A percentile compares a stretch with the other conserved stretches of the same genome.
These are phyloP conservation scores for Amphimallon solstitiale DNA, from an alignment of 2,888 invertebrate genomes.

Conservation along the genomic window DNA sequence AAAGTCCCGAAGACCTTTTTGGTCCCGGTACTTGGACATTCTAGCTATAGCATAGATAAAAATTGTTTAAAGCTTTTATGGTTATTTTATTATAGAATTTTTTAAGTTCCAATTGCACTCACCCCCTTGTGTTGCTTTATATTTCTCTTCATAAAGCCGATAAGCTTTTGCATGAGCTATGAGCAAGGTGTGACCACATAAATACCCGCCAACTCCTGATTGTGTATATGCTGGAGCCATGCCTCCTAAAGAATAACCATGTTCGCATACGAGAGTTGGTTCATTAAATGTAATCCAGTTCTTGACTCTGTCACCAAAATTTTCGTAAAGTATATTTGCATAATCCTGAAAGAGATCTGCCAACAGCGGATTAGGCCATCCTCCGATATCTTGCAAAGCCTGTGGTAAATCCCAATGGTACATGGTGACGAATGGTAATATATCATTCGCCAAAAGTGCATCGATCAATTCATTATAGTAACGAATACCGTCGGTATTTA, in stretches of 20 bases:
- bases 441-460: slow-evolving; percentile 65
- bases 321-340: slow-evolving; percentile 64
- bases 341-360: slow-evolving; percentile 71
- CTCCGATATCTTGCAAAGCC: slow-evolving; percentile 68
- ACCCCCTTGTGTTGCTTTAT: slow-evolving; percentile 55
- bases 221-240: slow-evolving; percentile 64
- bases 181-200: slow-evolving; percentile 72
- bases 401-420: slow-evolving; percentile 76
- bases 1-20: too few species aligned
- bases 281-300: slow-evolving; percentile 70
- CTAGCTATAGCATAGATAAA: too few species aligned
- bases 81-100: neutral
- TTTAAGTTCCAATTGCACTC: neutral
- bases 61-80: too few species aligned
- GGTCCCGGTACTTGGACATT: too few species aligned
- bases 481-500: slow-evolving; percentile 70
- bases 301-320: slow-evolving; percentile 60
- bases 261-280: slow-evolving; percentile 51
- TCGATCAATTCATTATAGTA: slow-evolving; percentile 73
- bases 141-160: slow-evolving; percentile 67
- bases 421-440: slow-evolving; percentile 70
- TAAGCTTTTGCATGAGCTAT: slow-evolving; percentile 74
- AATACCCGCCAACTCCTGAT: slow-evolving; percentile 69
- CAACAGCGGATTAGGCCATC: slow-evolving; percentile 69
- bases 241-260: slow-evolving; percentile 55